Base-by-base conservation (phyloP, 2,113 vertebrate genomes). In the Psettodes erumei region DNA sequence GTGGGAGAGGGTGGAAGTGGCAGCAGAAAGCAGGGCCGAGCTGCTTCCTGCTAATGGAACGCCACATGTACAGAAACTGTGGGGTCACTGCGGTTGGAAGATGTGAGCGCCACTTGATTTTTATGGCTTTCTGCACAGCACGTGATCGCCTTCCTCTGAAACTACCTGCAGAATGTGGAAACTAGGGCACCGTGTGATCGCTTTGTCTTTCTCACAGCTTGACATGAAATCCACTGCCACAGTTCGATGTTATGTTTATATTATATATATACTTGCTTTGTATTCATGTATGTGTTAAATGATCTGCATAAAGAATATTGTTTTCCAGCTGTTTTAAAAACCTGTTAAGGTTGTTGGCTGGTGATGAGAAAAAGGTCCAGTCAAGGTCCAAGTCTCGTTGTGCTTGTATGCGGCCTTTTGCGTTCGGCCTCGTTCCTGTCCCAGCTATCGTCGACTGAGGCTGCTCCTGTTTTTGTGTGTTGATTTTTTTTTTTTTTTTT, bases 141-240 rank as follows among this genome's bases (percentile, higher is more conserved):
- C 43, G 28, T 32, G 60, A 71, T 74, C 65, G 7, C 56, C 45
- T 30, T 63, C 11, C 32, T 25, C 1, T 18, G 28, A 54, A 76
- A 71, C 30, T 21, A 38, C 33, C 13, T 55, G 6, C 15, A 54
- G 3, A 59, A n/a, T 4, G 25, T 50, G 32, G 56, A 68, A 79
- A 55, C 6, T 59, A n/a, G 28, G n/a, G 71, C 51, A 65, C 3
- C 45, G n/a, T 16, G 25, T 42, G 43, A 38, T 21, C 7, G 21
- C n/a, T n/a, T n/a, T n/a, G 13, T 23, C 12, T 55, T 43, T 76
- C 71, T 68, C 16, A 11, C 3, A 9, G 8, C 51, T 59, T 40
- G 8, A 59, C 27, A 9, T 27, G n/a, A 43, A 42, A 54, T 37
- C 4, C 40, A 15, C 23, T 21, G 16, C 30, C 32, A 18, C 6